A percentile compares a stretch with the other conserved stretches of the same genome.
phyloP scores from a whole-genome alignment of 2,113 vertebrate species.

The Elephas maximus region DNA sequence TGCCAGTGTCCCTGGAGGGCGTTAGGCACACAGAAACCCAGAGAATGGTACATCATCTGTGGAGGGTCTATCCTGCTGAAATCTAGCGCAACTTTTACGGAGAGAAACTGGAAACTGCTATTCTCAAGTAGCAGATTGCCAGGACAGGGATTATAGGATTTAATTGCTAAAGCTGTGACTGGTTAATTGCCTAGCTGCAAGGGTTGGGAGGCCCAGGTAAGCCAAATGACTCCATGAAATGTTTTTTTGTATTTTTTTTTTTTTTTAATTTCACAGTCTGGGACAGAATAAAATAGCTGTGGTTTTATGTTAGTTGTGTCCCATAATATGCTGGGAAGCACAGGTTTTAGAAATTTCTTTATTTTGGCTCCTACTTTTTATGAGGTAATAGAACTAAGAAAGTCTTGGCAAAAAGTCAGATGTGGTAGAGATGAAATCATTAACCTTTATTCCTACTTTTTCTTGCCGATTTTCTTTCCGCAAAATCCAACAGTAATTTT shows the following conservation, averaged over 20 bases:
- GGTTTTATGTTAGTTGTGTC: constrained; percentile 65
- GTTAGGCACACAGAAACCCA: neutral
- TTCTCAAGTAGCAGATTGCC: constrained; percentile 52
- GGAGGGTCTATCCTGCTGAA: neutral
- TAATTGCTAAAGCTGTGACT: constrained; percentile 47
- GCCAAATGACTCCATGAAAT: constrained; percentile 39
- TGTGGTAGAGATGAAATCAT: constrained; percentile 60
- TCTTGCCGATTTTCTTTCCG: constrained; percentile 45
- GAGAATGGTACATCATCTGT: neutral
- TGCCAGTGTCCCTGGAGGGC: neutral
- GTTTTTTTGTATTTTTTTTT: neutral
- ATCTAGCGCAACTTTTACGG: constrained; percentile 41
- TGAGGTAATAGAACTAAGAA: constrained; percentile 62
- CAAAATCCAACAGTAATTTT: constrained; percentile 44
- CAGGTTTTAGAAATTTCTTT: constrained; percentile 68
- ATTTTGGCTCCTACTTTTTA: constrained; percentile 70
- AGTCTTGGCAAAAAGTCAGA: constrained; percentile 64
- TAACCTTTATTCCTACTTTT: constrained; percentile 56
- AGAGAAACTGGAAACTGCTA: neutral
- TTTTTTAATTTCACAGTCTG: neutral
- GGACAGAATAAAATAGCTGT: constrained; percentile 57
- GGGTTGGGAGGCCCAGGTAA: constrained; percentile 25
- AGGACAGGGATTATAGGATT: constrained; percentile 1
- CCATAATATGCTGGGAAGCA: constrained; percentile 32
- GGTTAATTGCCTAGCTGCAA: constrained; percentile 48